phyloP scores from a whole-genome alignment of 2,888 invertebrate species.

The Eustalomyia histrio region DNA sequence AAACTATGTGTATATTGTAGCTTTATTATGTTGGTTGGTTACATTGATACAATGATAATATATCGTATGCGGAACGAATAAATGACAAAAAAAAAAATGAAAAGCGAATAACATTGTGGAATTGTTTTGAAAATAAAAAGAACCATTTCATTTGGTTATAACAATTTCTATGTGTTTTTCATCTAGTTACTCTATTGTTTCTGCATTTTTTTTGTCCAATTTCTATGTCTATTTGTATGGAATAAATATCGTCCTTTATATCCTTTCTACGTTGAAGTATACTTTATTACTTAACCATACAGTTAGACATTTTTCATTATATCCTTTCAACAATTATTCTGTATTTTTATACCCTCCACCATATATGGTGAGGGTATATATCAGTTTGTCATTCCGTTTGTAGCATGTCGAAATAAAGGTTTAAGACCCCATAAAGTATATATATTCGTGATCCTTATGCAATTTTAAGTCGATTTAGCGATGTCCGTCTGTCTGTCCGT shows the following conservation, averaged over 20 bases:
- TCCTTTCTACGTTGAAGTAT: slow-evolving; percentile 34
- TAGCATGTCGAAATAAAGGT: no score
- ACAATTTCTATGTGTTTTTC: slow-evolving; percentile 36
- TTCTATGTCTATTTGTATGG: slow-evolving; percentile 5
- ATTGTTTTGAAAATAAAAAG: slow-evolving; percentile 13
- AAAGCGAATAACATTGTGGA: background rate
- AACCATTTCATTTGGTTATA: slow-evolving; percentile 47
- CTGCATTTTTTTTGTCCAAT: slow-evolving; percentile 18
- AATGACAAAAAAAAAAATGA: slow-evolving; percentile 10
- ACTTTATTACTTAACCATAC: slow-evolving; percentile 49
- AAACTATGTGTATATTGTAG: slow-evolving; percentile 37
- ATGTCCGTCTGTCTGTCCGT: no score
- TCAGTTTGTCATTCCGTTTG: no score
- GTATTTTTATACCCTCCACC: no score
- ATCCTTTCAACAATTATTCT: slow-evolving; percentile 45
- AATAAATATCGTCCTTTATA: slow-evolving; percentile 26
- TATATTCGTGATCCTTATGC: no score
- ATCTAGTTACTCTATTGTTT: slow-evolving; percentile 44
- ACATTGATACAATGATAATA: slow-evolving; percentile 44
- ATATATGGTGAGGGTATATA: no score
- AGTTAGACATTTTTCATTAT: slow-evolving; percentile 59
- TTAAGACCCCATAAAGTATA: no score
- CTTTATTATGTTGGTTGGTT: slow-evolving; percentile 55
- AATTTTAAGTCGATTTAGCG: no score
- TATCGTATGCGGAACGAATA: background rate